Base-by-base conservation (phyloP, 1,140 invertebrate species). In the Diabrotica undecimpunctata region DNA sequence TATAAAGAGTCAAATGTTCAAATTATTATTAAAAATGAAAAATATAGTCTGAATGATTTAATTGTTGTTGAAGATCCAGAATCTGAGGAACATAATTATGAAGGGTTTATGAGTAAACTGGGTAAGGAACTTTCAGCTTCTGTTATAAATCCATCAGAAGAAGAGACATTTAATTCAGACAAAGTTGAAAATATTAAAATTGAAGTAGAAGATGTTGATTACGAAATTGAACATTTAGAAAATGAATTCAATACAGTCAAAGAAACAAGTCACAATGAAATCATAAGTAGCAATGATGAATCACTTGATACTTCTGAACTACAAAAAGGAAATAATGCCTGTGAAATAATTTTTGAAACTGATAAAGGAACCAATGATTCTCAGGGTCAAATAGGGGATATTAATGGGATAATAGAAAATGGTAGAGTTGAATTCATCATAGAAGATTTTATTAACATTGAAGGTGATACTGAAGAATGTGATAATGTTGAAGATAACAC, bases 121-220 rank as follows among this genome's bases (percentile, higher is more conserved):
- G 61, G 61, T 9, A 54, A 54, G 9, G 61, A 62, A 62, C 36
- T 62, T 10, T 50, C 61, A 38, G 61, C 61, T 9, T 37, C 51
- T 13, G 38, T 62, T 39, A 52, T 41, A 14, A 14, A 54, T 38
- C 13, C 12, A 39, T 54, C 52, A 41, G 54, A 35, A 55, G 54
- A 55, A 35, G 10, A 58, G 13, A 58, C n/a, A 38, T 38, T 58
- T 12, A 37, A 37, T 25, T 25, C 25, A 4, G 46, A 51, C 9
- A 51, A 51, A 11, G 46, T 51, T 51, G 9, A 10, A 51, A 54
- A 54, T 54, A 35, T 54, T 54, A 12, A 54, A 54, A 54, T 54
- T 54, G 41, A 46, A 46, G 41, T 46, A 6, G 41, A 46, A 46
- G 41, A n/a, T 6, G 6, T 10, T n/a, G 41, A 46, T 10, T 10